These are phyloP conservation scores for Tipula unca DNA, from an alignment of 2,888 invertebrate species.

Conservation along the genomic window DNA sequence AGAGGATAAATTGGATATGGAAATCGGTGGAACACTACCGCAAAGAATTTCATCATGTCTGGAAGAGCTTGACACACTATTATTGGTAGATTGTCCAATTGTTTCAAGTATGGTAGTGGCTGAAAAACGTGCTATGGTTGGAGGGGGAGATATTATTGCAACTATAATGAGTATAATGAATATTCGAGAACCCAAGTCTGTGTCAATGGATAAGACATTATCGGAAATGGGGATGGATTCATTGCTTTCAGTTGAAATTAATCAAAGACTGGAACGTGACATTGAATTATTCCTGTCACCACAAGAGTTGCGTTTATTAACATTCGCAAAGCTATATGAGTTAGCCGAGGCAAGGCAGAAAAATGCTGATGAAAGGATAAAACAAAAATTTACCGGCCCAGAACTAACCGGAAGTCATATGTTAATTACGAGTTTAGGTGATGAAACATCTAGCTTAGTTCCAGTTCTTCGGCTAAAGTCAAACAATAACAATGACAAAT, in stretches of 20 bases:
- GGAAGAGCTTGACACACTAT: too few species aligned
- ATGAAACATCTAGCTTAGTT: slow-evolving; percentile 46
- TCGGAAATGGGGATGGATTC: slow-evolving; percentile 96
- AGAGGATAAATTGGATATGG: too few species aligned
- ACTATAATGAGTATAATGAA: slow-evolving; percentile 61
- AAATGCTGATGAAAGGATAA: slow-evolving; percentile 30
- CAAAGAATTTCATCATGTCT: too few species aligned
- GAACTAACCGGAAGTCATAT: slow-evolving; percentile 46
- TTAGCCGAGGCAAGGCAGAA: too few species aligned
- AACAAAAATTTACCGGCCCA: slow-evolving; percentile 34
- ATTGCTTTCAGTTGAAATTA: slow-evolving; percentile 94
- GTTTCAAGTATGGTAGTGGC: slow-evolving; percentile 33
- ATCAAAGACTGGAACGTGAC: slow-evolving; percentile 82
- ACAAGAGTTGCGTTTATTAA: too few species aligned
- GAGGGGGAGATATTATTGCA: slow-evolving; percentile 59
- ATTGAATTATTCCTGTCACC: slow-evolving; percentile 66
- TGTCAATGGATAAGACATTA: slow-evolving; percentile 41
- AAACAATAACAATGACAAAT: slow-evolving; percentile 21
- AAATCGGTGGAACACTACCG: too few species aligned
- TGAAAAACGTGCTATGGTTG: slow-evolving; percentile 54
- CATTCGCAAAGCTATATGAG: too few species aligned
- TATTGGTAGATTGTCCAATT: too few species aligned
- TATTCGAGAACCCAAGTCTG: slow-evolving; percentile 56
- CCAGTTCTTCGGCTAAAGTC: slow-evolving; percentile 38
- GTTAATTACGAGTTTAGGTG: slow-evolving; percentile 35